Evolutionary conservation across 2,888 invertebrate genomes (phyloP).

Genomic region (Argyresthia goedartella): DNA sequence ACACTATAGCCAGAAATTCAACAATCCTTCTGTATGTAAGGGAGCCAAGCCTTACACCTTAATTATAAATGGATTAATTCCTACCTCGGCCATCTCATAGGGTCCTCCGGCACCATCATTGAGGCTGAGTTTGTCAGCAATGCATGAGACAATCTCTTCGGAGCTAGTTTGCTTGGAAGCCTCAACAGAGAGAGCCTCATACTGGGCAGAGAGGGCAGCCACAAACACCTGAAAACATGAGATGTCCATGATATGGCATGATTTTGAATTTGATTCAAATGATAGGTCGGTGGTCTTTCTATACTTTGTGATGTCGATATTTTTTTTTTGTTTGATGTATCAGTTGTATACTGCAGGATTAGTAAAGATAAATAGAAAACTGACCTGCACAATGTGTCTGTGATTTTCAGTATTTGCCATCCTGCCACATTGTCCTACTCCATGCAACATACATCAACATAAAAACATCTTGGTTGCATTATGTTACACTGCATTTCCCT

Average conservation of each 20-base stretch:
- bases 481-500: slow-evolving; percentile 21
- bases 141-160: slow-evolving; percentile 91
- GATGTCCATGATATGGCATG: no score
- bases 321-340: not conserved
- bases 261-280: no score
- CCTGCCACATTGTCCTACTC: slow-evolving; percentile 57
- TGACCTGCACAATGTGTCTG: slow-evolving; percentile 83
- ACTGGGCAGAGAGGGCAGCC: slow-evolving; percentile 87
- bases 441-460: slow-evolving; percentile 27
- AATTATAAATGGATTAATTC: not conserved
- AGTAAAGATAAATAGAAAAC: slow-evolving; percentile 15
- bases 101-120: slow-evolving; percentile 70
- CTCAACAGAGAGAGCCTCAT: slow-evolving; percentile 91
- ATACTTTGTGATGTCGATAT: not conserved
- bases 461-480: slow-evolving; percentile 25
- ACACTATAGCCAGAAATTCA: no score
- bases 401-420: slow-evolving; percentile 74
- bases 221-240: slow-evolving; percentile 81
- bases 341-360: not conserved
- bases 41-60: no score
- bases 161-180: slow-evolving; percentile 93
- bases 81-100: slow-evolving; percentile 85
- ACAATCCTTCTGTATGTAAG: no score
- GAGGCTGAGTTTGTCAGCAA: slow-evolving; percentile 76
- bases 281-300: not conserved